Conservation (phyloP, 2,888 invertebrate genomes). For the Galeopsomyia nigrocyanea region DNA sequence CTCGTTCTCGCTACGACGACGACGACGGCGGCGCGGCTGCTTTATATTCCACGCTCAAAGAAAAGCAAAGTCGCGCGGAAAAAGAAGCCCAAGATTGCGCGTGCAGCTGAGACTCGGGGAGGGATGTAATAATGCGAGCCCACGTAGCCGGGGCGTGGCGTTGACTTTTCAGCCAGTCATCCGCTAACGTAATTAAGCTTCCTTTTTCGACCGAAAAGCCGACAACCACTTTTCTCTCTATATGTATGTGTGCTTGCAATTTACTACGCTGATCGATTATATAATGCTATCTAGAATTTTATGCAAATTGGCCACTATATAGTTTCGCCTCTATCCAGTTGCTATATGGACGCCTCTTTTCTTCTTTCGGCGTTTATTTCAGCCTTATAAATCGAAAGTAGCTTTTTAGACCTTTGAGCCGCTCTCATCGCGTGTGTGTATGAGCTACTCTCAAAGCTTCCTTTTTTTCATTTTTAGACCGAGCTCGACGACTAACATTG, state of each 20-base stretch:
- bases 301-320: constrained; percentile 14
- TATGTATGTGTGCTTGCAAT: too few relatives aligned
- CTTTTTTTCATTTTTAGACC: too few relatives aligned
- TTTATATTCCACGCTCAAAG: constrained; percentile 55
- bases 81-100: constrained; percentile 8
- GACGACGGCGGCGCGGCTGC: constrained; percentile 52
- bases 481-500: too few relatives aligned
- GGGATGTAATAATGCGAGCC: constrained; percentile 57
- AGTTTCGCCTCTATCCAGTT: too few relatives aligned
- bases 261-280: too few relatives aligned
- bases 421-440: too few relatives aligned
- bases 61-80: constrained; percentile 48
- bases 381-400: constrained; percentile 24
- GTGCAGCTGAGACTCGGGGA: too few relatives aligned
- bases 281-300: too few relatives aligned
- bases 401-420: not conserved
- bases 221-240: too few relatives aligned
- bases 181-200: constrained; percentile 60
- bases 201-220: constrained; percentile 4
- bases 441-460: too few relatives aligned
- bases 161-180: constrained; percentile 54
- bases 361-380: not conserved
- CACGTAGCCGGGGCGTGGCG: constrained; percentile 37
- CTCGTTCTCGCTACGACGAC: constrained; percentile 11
- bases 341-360: not conserved